Conservation (phyloP, 2,888 invertebrate species). For the Dynastes hyllus region DNA sequence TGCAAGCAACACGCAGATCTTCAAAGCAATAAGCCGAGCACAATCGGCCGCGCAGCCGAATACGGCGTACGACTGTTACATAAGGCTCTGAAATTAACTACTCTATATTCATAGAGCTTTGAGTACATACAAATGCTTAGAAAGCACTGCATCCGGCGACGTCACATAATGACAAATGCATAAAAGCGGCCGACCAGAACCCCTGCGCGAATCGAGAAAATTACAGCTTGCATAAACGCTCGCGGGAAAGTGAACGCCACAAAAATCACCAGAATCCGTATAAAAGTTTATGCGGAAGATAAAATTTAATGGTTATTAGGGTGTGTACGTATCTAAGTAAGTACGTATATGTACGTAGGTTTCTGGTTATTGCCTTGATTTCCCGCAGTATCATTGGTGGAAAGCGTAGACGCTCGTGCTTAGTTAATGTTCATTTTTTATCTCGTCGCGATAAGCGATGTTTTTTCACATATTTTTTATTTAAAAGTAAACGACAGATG, state of each 20-base stretch:
- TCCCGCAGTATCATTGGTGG: neutral
- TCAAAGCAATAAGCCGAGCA: too few relatives aligned
- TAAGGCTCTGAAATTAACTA: conserved; percentile 20
- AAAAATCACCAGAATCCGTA: conserved; percentile 11
- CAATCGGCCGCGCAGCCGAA: too few relatives aligned
- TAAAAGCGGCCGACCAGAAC: neutral
- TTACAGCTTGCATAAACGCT: conserved; percentile 5
- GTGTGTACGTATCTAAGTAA: conserved; percentile 7
- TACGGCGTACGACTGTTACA: too few relatives aligned
- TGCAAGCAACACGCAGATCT: too few relatives aligned
- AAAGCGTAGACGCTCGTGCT: too few relatives aligned
- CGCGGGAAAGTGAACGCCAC: conserved; percentile 7
- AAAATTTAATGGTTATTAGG: conserved; percentile 35
- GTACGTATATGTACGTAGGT: neutral
- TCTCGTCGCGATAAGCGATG: too few relatives aligned
- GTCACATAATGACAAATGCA: neutral
- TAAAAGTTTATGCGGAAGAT: neutral
- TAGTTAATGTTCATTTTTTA: too few relatives aligned
- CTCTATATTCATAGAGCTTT: conserved; percentile 28
- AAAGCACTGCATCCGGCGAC: conserved; percentile 7
- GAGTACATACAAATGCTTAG: neutral
- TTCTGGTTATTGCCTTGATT: conserved; percentile 31
- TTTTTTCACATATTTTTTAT: too few relatives aligned
- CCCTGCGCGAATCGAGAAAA: neutral
- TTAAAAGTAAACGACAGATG: too few relatives aligned